Conservation (phyloP, 1,140 invertebrate species). For the Oppia nitens region DNA sequence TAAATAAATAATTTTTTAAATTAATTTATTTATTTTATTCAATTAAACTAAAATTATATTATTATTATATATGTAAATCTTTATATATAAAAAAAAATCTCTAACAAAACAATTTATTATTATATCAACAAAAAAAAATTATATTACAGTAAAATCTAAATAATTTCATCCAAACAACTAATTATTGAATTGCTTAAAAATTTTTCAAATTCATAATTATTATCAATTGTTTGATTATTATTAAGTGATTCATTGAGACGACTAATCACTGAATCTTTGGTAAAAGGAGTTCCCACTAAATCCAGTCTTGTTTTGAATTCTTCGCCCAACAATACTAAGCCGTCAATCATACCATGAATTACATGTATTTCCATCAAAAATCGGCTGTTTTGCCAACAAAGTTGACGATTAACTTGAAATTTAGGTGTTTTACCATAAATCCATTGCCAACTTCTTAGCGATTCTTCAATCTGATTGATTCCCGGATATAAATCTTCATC, state of each 20-base stretch:
- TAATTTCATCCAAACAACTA: not conserved
- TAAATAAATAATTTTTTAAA: too few relatives aligned
- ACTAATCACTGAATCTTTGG: not conserved
- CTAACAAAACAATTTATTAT: too few relatives aligned
- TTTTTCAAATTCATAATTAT: not conserved
- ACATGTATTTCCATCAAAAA: not conserved
- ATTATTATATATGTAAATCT: too few relatives aligned
- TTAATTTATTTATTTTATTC: too few relatives aligned
- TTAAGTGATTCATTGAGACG: not conserved
- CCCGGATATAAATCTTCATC: slow-evolving; percentile 67
- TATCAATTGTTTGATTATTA: not conserved
- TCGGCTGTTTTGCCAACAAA: not conserved
- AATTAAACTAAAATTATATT: too few relatives aligned
- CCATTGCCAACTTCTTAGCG: slow-evolving; percentile 68
- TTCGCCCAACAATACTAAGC: not conserved
- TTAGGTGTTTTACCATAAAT: slow-evolving; percentile 67
- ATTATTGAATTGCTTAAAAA: not conserved
- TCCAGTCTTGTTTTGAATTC: not conserved
- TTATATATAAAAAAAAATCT: too few relatives aligned
- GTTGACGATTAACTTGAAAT: slow-evolving; percentile 35
- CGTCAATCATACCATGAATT: not conserved
- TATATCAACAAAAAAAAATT: too few relatives aligned
- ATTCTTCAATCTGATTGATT: slow-evolving; percentile 41
- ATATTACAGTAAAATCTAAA: too few relatives aligned
- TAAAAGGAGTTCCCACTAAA: not conserved